Evolutionary conservation across 2,797 vertebrate genomes (phyloP), one percentile per base, ranked within the genome.

Genomic region (Schizopygopsis malacanthus): DNA sequence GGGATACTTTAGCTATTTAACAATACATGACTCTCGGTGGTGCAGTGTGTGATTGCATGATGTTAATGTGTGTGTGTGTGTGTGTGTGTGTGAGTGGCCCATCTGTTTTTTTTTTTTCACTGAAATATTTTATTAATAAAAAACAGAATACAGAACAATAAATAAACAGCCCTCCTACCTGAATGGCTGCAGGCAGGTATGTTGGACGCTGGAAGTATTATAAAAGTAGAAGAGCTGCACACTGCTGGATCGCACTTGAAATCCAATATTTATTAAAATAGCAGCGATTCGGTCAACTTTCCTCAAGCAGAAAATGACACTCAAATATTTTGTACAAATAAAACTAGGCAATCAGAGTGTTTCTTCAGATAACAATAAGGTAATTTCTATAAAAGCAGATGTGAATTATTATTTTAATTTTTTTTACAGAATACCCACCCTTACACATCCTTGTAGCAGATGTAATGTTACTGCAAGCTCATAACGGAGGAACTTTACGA

Each of bases 391-490:
- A 61, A 59, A 59, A 78, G 56, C 4, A 43, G 18, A 71, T 61
- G n/a, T 25, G 13, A 45, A 43, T 33, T 33, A 33, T 33, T 33
- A 33, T 33, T 28, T 28, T 28, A 28, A 28, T 33, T 47, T 89
- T 87, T 86, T 87, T 86, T 82, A 82, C 92, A 96, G 96, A 96
- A 96, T 93, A 95, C 96, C 77, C 95, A 95, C 92, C 95, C 94
- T 91, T 94, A 95, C 90, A 93, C 95, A 69, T 95, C 91, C 28
- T 90, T 91, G 91, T 92, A 91, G 91, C 89, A 85, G 77, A 80
- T 47, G 80, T 84, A 78, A 45, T 69, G 78, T 82, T 61, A 87
- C 39, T 73, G 33, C 80, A 80, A 77, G 70, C 78, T 85, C 61
- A 77, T 37, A 45, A 41, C 4, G 28, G 77, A 72, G 54, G 15